phyloP scores from a whole-genome alignment of 2,888 invertebrate species.

The Hypolimnas misippus region DNA sequence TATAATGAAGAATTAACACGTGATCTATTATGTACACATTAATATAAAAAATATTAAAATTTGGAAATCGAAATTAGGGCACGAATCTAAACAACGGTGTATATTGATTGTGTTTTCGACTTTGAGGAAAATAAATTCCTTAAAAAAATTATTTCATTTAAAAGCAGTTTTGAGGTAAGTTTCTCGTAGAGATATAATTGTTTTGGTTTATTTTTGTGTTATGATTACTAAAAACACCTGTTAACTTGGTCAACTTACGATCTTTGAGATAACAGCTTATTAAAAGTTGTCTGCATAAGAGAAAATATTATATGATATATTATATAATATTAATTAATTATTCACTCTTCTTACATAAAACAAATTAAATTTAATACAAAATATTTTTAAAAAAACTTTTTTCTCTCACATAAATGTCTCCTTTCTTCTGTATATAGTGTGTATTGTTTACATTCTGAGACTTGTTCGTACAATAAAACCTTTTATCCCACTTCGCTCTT shows the following conservation, averaged over 20 bases:
- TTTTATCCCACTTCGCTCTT: conserved; percentile 5
- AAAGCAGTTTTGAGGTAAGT: conserved; percentile 20
- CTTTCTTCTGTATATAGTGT: neutral
- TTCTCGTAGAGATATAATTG: neutral
- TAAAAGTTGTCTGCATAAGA: conserved; percentile 9
- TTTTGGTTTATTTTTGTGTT: neutral
- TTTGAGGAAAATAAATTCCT: conserved; percentile 39
- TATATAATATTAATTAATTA: neutral
- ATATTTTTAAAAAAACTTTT: neutral
- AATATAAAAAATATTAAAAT: conserved; percentile 49
- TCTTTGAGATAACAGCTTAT: conserved; percentile 12
- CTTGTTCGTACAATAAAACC: neutral
- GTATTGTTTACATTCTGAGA: neutral
- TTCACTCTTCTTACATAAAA: neutral
- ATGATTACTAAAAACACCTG: conserved; percentile 25
- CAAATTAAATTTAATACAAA: neutral
- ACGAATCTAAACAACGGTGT: conserved; percentile 71
- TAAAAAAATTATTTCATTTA: neutral
- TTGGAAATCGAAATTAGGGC: conserved; percentile 42
- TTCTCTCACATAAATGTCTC: neutral
- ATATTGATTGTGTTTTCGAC: conserved; percentile 67
- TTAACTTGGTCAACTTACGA: conserved; percentile 26
- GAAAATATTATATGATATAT: neutral
- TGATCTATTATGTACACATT: conserved; percentile 7
- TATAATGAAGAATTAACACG: conserved; percentile 10